These are phyloP conservation scores for Pelosia muscerda DNA, from an alignment of 2,888 invertebrate species.

Conservation along the genomic window DNA sequence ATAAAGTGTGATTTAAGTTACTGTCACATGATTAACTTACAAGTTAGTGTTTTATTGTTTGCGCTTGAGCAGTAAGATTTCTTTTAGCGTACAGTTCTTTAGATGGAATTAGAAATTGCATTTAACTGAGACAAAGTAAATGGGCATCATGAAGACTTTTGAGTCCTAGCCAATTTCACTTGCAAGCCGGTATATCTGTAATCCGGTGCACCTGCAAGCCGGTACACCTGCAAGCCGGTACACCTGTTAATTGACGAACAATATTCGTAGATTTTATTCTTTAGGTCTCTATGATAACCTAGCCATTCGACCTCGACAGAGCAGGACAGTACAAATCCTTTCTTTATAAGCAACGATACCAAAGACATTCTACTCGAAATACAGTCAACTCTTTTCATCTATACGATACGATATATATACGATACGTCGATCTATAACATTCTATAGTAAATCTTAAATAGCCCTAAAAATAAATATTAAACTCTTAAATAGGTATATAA, in stretches of 20 bases:
- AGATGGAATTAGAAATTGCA: background rate
- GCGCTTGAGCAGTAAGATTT: background rate
- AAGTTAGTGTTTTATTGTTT: conserved; percentile 17
- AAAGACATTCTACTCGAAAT: too few relatives aligned
- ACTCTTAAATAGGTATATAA: too few relatives aligned
- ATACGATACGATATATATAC: too few relatives aligned
- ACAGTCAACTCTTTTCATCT: too few relatives aligned
- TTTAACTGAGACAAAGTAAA: background rate
- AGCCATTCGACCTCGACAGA: too few relatives aligned
- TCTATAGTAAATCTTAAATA: too few relatives aligned
- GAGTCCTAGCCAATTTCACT: background rate
- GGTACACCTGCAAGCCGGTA: background rate
- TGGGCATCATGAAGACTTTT: background rate
- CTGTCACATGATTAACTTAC: conserved; percentile 23
- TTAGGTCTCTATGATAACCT: too few relatives aligned
- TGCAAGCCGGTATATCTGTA: background rate
- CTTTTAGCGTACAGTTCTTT: background rate
- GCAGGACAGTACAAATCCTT: too few relatives aligned
- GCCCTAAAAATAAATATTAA: too few relatives aligned
- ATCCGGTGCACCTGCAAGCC: too few relatives aligned
- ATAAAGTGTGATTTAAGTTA: conserved; percentile 47
- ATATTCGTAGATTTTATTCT: background rate
- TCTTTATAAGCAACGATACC: too few relatives aligned
- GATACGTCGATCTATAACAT: too few relatives aligned
- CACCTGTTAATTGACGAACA: background rate